phyloP scores from a whole-genome alignment of 2,113 vertebrate species.

The Takifugu flavidus region DNA sequence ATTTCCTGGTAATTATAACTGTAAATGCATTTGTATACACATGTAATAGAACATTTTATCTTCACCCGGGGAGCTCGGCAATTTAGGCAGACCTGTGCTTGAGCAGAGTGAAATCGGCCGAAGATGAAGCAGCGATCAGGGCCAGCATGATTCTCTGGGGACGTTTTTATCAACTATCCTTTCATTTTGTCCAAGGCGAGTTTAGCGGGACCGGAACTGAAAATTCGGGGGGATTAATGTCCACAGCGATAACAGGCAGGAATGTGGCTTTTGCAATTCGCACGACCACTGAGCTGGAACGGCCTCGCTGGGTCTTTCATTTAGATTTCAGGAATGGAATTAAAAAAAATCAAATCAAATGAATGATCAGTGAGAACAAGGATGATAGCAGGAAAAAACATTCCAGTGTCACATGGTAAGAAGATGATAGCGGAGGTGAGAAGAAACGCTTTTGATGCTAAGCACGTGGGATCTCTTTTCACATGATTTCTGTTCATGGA shows the following conservation, averaged over 20 bases:
- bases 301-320: slow-evolving; percentile 45
- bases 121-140: slow-evolving; percentile 22
- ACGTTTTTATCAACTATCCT: slow-evolving; percentile 58
- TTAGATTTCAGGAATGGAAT: slow-evolving; percentile 48
- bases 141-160: slow-evolving; percentile 41
- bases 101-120: slow-evolving; percentile 35
- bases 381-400: slow-evolving; percentile 16
- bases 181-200: slow-evolving; percentile 57
- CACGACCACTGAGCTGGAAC: slow-evolving; percentile 39
- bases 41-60: not conserved
- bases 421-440: slow-evolving; percentile 19
- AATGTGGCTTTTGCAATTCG: slow-evolving; percentile 49
- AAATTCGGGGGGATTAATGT: slow-evolving; percentile 62
- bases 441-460: not conserved
- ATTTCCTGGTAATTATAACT: no score
- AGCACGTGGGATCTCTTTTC: no score
- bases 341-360: slow-evolving; percentile 47
- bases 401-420: slow-evolving; percentile 1
- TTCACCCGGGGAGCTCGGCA: not conserved
- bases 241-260: slow-evolving; percentile 52
- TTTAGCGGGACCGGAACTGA: slow-evolving; percentile 31
- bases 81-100: slow-evolving; percentile 38
- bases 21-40: not conserved
- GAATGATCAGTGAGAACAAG: slow-evolving; percentile 39
- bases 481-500: no score